Percentiles rank a stretch among this genome's conserved stretches.
These are phyloP conservation scores for Schrankia costaestrigalis DNA, from an alignment of 2,888 invertebrate genomes.

Conservation along the genomic window DNA sequence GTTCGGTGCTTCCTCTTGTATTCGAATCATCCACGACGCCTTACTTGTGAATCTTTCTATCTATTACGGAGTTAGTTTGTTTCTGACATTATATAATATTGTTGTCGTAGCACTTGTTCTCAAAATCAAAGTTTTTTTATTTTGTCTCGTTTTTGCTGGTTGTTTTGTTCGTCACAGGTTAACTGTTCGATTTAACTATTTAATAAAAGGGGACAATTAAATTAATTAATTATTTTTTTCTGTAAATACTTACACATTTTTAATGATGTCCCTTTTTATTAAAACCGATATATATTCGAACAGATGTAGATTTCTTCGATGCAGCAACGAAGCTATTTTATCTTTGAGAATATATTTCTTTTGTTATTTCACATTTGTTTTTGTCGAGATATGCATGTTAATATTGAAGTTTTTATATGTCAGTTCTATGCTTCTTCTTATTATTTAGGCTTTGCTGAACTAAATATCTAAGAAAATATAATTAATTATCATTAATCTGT, in stretches of 20 bases:
- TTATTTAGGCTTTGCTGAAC: conserved; percentile 73
- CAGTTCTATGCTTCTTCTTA: conserved; percentile 65
- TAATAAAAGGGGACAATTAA: conserved; percentile 15
- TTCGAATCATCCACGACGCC: conserved; percentile 72
- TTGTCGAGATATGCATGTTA: conserved; percentile 42
- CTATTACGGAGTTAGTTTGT: conserved; percentile 68
- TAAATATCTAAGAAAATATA: conserved; percentile 25
- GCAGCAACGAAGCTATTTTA: conserved; percentile 25
- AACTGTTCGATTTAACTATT: conserved; percentile 20
- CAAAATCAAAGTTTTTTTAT: conserved; percentile 38
- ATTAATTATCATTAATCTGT: conserved; percentile 15
- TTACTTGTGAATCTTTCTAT: conserved; percentile 80
- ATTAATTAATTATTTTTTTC: background rate
- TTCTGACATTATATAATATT: conserved; percentile 56
- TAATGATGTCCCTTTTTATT: conserved; percentile 19
- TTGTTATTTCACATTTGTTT: conserved; percentile 20
- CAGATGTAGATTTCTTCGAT: conserved; percentile 36
- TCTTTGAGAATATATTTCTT: conserved; percentile 18
- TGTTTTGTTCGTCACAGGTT: conserved; percentile 35
- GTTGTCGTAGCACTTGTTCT: conserved; percentile 64
- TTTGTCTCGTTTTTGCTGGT: conserved; percentile 37
- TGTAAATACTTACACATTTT: background rate
- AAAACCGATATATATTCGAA: conserved; percentile 30
- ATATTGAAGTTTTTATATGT: conserved; percentile 27
- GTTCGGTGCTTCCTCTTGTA: conserved; percentile 55